phyloP scores from a whole-genome alignment of 2,797 vertebrate species.

The Buphagus erythrorhynchus region DNA sequence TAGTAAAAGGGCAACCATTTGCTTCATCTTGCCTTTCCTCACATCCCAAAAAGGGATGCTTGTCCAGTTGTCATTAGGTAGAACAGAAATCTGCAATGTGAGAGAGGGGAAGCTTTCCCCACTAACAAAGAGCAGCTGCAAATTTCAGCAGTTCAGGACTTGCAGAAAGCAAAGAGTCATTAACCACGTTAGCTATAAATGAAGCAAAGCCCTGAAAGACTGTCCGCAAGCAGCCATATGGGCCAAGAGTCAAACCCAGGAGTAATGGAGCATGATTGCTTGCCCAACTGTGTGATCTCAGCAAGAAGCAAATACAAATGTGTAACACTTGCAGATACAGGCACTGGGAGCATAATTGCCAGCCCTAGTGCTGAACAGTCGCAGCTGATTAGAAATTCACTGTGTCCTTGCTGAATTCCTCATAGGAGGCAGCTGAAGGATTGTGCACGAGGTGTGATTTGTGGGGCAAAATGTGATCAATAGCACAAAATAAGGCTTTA shows the following conservation, averaged over 20 bases:
- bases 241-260: slow-evolving; percentile 44
- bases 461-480: slow-evolving; percentile 38
- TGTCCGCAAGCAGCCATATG: slow-evolving; percentile 2
- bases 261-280: slow-evolving; percentile 46
- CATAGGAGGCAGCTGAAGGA: slow-evolving; percentile 28
- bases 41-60: background rate
- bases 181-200: slow-evolving; percentile 22
- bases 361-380: background rate
- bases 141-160: slow-evolving; percentile 20
- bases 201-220: background rate
- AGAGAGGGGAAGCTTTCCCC: background rate
- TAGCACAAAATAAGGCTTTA: slow-evolving; percentile 10
- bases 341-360: slow-evolving; percentile 47
- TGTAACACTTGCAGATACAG: slow-evolving; percentile 3
- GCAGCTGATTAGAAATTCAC: slow-evolving; percentile 46
- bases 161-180: slow-evolving; percentile 21
- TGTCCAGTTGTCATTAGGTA: background rate
- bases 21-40: slow-evolving; percentile 11
- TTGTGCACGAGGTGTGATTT: background rate
- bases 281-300: slow-evolving; percentile 18
- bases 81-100: background rate
- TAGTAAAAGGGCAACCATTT: slow-evolving; percentile 15
- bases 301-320: slow-evolving; percentile 50
- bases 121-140: slow-evolving; percentile 3
- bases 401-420: background rate